A percentile compares a stretch with the other conserved stretches of the same genome.
These are phyloP conservation scores for Cyprinodon diabolis DNA, from an alignment of 2,797 vertebrate genomes.

Conservation along the genomic window DNA sequence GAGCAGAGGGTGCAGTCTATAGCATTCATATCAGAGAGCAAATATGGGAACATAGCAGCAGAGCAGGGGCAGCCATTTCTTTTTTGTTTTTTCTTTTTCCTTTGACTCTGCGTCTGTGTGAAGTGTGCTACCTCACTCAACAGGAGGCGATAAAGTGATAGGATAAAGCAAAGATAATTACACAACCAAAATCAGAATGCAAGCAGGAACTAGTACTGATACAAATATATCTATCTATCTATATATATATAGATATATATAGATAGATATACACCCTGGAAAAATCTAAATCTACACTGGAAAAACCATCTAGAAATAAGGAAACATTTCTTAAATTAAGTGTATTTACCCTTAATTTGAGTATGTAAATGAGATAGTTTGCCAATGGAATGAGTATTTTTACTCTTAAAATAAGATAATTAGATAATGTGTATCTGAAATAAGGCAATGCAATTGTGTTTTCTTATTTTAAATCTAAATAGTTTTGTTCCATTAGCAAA, in stretches of 20 bases:
- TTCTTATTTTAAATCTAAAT: too few relatives aligned
- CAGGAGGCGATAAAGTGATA: slow-evolving; percentile 23
- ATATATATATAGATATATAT: not conserved
- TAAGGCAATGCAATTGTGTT: too few relatives aligned
- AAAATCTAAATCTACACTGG: too few relatives aligned
- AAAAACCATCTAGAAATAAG: too few relatives aligned
- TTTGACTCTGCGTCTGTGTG: slow-evolving; percentile 41
- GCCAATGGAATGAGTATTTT: too few relatives aligned
- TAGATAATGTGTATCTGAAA: too few relatives aligned
- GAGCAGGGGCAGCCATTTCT: slow-evolving; percentile 55
- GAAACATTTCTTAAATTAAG: too few relatives aligned
- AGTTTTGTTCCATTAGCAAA: too few relatives aligned
- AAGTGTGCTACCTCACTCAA: slow-evolving; percentile 36
- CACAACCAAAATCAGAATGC: slow-evolving; percentile 15
- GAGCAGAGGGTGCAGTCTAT: slow-evolving; percentile 58
- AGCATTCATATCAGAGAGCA: slow-evolving; percentile 47
- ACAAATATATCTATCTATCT: slow-evolving; percentile 1
- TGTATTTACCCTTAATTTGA: too few relatives aligned
- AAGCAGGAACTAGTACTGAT: slow-evolving; percentile 1
- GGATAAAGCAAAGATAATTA: slow-evolving; percentile 8
- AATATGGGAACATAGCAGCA: slow-evolving; percentile 49
- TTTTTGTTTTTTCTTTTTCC: slow-evolving; percentile 2
- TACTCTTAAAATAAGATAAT: too few relatives aligned
- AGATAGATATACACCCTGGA: not conserved
- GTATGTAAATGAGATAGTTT: too few relatives aligned